Percentiles rank a stretch among this genome's conserved stretches.
Conservation (phyloP, 2,797 vertebrate genomes). For the Monodelphis domestica region DNA sequence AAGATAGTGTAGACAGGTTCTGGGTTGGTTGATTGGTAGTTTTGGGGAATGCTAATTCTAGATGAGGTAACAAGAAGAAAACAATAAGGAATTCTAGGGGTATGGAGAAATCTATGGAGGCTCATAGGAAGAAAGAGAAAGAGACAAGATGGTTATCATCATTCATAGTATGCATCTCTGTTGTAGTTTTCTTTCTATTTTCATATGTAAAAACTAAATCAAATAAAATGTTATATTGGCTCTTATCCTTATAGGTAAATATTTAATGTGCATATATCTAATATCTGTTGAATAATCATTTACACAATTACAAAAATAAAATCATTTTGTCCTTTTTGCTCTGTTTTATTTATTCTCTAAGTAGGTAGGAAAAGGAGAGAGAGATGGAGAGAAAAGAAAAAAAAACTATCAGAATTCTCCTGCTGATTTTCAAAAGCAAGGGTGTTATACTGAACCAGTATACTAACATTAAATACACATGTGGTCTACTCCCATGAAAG, state of each 20-base stretch:
- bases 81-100: neutral
- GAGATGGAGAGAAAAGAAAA: constrained; percentile 7
- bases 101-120: neutral
- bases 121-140: neutral
- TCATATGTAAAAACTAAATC: neutral
- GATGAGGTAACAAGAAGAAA: neutral
- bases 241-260: neutral
- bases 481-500: too few species aligned
- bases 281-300: neutral
- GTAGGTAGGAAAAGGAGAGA: constrained; percentile 20
- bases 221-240: neutral
- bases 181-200: neutral
- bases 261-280: neutral
- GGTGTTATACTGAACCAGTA: neutral
- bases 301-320: neutral
- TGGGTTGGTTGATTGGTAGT: neutral
- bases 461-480: too few species aligned
- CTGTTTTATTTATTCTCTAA: neutral
- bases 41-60: neutral
- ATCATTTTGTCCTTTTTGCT: neutral
- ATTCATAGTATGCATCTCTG: neutral
- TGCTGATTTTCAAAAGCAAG: neutral
- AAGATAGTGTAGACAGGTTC: neutral
- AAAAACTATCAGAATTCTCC: neutral
- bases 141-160: neutral